phyloP scores from a whole-genome alignment of 1,140 invertebrate species.

The Aphelenchoides fujianensis region DNA sequence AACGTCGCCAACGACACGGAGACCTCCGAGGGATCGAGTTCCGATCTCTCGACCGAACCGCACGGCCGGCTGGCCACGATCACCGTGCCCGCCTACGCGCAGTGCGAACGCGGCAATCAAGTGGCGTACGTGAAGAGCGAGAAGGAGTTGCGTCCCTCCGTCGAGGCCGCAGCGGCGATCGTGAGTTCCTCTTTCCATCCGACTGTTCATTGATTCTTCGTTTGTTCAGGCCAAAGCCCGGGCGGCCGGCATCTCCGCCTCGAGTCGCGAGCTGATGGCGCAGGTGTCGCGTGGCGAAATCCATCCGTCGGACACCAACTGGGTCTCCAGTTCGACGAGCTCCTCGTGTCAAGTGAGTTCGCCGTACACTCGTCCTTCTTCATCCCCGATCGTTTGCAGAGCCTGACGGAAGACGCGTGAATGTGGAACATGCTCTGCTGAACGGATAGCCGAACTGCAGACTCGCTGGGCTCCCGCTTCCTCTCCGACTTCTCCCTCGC shows the following conservation, averaged over 20 bases:
- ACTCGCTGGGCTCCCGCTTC: no score
- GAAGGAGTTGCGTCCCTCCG: neutral
- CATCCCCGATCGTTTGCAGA: neutral
- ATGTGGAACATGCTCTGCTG: no score
- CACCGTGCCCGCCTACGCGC: neutral
- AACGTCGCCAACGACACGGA: no score
- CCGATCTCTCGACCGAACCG: neutral
- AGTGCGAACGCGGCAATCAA: constrained; percentile 6
- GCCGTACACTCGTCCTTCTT: neutral
- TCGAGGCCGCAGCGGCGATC: no score
- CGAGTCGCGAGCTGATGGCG: constrained; percentile 8
- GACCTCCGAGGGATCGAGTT: no score
- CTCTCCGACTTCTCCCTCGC: neutral
- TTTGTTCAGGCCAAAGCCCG: neutral
- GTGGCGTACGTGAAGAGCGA: neutral
- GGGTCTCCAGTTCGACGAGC: constrained; percentile 10
- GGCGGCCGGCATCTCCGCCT: neutral
- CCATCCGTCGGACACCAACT: constrained; percentile 16
- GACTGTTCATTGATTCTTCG: neutral
- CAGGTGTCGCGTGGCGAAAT: constrained; percentile 7
- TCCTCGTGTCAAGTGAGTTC: constrained; percentile 22
- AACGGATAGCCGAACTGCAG: no score
- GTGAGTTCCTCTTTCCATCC: neutral
- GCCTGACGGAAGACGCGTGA: neutral
- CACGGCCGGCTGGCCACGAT: neutral